phyloP scores from a whole-genome alignment of 2,113 vertebrate species.

The Callithrix jacchus region DNA sequence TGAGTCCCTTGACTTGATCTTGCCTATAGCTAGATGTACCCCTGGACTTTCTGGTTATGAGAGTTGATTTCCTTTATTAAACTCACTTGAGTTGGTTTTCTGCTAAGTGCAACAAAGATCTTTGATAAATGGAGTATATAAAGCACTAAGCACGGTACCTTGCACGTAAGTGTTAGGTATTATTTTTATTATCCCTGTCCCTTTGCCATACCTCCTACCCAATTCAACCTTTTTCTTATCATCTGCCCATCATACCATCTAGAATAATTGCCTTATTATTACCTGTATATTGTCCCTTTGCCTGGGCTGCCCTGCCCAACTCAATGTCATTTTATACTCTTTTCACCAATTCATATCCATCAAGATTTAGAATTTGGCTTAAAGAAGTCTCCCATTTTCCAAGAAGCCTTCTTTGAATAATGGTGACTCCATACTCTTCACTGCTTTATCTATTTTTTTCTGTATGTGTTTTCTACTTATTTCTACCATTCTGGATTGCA shows the following conservation, averaged over 20 bases:
- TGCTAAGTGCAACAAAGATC: not conserved
- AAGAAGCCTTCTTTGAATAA: constrained; percentile 15
- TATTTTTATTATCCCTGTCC: not conserved
- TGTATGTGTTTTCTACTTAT: constrained; percentile 12
- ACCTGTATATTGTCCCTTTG: not conserved
- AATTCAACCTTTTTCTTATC: not conserved
- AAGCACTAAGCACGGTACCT: not conserved
- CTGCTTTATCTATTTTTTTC: not conserved
- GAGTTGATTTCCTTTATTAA: constrained; percentile 31
- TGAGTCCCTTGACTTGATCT: not conserved
- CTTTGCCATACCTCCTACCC: not conserved
- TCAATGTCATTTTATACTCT: not conserved
- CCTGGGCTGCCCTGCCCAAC: not conserved
- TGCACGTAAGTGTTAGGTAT: not conserved
- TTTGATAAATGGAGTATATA: not conserved
- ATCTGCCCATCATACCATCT: not conserved
- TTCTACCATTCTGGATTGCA: constrained; percentile 13
- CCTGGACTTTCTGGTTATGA: not conserved
- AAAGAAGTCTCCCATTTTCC: not conserved
- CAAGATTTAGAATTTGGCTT: not conserved
- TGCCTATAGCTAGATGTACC: not conserved
- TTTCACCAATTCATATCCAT: not conserved
- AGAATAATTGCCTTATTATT: not conserved
- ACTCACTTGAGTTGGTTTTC: constrained; percentile 1
- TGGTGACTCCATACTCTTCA: not conserved